Percentiles rank a stretch among this genome's conserved stretches.
phyloP scores from a whole-genome alignment of 2,113 vertebrate species.

The Butorides virescens region DNA sequence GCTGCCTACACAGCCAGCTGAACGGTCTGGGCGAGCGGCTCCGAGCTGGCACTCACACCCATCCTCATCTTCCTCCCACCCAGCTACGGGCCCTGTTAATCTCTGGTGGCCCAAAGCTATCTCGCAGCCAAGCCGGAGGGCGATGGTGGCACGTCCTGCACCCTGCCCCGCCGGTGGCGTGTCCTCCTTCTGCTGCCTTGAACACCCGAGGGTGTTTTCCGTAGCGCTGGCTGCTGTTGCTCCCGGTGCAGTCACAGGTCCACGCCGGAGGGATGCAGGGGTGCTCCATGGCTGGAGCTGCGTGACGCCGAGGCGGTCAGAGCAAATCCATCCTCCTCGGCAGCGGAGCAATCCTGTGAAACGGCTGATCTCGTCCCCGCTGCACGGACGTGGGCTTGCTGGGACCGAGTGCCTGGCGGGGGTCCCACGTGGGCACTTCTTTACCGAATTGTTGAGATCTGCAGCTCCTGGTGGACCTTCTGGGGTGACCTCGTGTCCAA shows the following conservation, averaged over 20 bases:
- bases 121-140: background rate
- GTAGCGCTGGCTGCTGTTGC: rapidly evolving
- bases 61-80: background rate
- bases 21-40: background rate
- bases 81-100: background rate
- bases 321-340: background rate
- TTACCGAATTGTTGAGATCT: background rate
- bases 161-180: background rate
- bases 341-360: background rate
- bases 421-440: rapidly evolving
- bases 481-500: background rate
- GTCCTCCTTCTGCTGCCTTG: background rate
- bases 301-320: rapidly evolving
- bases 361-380: background rate
- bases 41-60: background rate
- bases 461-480: background rate
- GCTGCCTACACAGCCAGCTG: conserved; percentile 25
- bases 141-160: rapidly evolving
- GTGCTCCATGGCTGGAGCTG: background rate
- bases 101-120: background rate
- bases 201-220: background rate
- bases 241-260: background rate
- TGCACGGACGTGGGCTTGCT: rapidly evolving
- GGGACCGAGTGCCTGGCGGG: rapidly evolving
- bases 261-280: rapidly evolving